phyloP scores from a whole-genome alignment of 2,113 vertebrate species.

The Alexandromys fortis region DNA sequence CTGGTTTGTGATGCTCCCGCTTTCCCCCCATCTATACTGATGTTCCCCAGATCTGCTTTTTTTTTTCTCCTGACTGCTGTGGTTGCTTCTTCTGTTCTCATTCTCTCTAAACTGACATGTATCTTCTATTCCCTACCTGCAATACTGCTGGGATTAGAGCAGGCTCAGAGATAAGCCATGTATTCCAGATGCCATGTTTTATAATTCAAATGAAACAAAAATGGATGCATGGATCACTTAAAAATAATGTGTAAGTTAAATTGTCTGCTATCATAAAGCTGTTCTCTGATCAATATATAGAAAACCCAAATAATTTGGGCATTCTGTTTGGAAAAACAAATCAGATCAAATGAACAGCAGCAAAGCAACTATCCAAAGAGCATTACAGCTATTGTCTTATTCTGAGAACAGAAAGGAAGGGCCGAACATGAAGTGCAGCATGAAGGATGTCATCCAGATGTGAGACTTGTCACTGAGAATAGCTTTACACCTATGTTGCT shows the following conservation, averaged over 20 bases:
- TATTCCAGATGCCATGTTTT: neutral
- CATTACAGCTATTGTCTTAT: constrained; percentile 50
- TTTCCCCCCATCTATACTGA: too few species aligned
- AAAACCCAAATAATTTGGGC: constrained; percentile 21
- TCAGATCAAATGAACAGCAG: constrained; percentile 9
- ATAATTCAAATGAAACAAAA: neutral
- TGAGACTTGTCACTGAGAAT: neutral
- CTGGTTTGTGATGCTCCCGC: too few species aligned
- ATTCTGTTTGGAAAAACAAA: constrained; percentile 52
- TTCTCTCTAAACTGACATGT: neutral
- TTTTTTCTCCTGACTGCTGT: too few species aligned
- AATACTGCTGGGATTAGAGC: neutral
- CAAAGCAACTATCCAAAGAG: constrained; percentile 1
- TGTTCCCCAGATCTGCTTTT: neutral
- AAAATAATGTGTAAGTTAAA: neutral
- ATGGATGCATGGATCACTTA: neutral
- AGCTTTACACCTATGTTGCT: too few species aligned
- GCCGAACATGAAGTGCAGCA: neutral
- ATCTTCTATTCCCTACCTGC: neutral
- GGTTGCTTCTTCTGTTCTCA: fast-evolving
- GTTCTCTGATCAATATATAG: neutral
- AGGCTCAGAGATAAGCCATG: neutral
- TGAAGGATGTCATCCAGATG: neutral
- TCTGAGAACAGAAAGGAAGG: neutral
- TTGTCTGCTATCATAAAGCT: neutral